A percentile compares a stretch with the other conserved stretches of the same genome.
Conservation (phyloP, 2,113 vertebrate genomes). For the Cathartes aura region DNA sequence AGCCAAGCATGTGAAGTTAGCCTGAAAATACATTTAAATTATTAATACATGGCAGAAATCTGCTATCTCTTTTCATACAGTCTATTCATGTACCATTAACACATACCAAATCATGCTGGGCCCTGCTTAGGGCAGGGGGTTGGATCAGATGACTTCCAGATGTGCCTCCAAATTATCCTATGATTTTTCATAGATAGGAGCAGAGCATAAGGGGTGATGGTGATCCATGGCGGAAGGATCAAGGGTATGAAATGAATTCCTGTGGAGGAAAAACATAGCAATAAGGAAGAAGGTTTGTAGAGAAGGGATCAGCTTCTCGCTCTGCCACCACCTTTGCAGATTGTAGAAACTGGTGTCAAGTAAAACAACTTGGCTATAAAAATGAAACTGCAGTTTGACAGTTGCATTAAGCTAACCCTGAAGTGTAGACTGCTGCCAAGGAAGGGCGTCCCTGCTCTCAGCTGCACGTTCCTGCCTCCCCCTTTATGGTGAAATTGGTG, state of each 20-base stretch:
- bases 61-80: neutral
- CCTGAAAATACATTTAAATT: neutral
- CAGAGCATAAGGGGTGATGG: neutral
- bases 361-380: neutral
- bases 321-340: neutral
- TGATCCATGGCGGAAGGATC: neutral
- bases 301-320: neutral
- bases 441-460: neutral
- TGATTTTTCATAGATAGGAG: neutral
- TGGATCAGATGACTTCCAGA: neutral
- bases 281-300: neutral
- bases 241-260: neutral
- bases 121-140: neutral
- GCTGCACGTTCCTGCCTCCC: neutral
- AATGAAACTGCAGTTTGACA: neutral
- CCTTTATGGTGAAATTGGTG: neutral
- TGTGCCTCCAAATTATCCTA: rapidly evolving
- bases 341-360: neutral
- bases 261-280: neutral
- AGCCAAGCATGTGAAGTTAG: neutral
- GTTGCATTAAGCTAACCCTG: neutral
- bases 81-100: neutral
- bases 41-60: neutral
- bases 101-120: neutral
- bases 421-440: neutral